Evolutionary conservation across 2,797 vertebrate species (phyloP).

Genomic region (Ispidina lecontei): DNA sequence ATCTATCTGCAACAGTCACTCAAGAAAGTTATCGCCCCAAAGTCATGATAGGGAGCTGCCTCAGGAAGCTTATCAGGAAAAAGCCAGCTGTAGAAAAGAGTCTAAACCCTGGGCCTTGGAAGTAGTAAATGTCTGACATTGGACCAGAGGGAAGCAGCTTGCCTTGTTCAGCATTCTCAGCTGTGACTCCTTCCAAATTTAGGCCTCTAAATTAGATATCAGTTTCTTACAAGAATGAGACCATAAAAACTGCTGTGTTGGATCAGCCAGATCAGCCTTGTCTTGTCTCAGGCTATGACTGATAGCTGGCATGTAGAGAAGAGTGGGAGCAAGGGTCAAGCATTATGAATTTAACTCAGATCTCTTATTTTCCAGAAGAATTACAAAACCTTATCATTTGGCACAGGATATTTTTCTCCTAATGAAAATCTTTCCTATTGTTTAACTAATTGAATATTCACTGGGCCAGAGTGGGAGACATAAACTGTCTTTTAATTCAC

Average conservation of each 20-base stretch:
- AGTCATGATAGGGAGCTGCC: background rate
- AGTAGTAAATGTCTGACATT: rapidly evolving
- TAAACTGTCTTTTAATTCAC: background rate
- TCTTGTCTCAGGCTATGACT: background rate
- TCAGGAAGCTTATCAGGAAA: background rate
- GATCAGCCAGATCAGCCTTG: background rate
- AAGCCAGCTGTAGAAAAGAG: background rate
- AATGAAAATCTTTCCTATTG: background rate
- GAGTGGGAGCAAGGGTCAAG: background rate
- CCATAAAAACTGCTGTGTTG: background rate
- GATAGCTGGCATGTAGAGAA: background rate
- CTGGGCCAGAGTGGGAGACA: background rate
- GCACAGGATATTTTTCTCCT: background rate
- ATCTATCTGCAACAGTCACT: background rate
- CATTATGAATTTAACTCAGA: background rate
- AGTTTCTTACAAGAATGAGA: background rate
- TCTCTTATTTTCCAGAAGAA: background rate
- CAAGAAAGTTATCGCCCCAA: background rate
- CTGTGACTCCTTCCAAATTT: slow-evolving; percentile 46
- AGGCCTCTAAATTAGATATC: background rate
- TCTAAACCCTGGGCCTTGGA: background rate
- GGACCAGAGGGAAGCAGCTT: background rate
- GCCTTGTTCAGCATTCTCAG: slow-evolving; percentile 22
- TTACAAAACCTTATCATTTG: background rate
- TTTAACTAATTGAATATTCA: background rate